Evolutionary conservation across 64 coral and sea anemone species (phyloP), one percentile per base, ranked within the genome.

Genomic region (Platygyra sinensis): DNA sequence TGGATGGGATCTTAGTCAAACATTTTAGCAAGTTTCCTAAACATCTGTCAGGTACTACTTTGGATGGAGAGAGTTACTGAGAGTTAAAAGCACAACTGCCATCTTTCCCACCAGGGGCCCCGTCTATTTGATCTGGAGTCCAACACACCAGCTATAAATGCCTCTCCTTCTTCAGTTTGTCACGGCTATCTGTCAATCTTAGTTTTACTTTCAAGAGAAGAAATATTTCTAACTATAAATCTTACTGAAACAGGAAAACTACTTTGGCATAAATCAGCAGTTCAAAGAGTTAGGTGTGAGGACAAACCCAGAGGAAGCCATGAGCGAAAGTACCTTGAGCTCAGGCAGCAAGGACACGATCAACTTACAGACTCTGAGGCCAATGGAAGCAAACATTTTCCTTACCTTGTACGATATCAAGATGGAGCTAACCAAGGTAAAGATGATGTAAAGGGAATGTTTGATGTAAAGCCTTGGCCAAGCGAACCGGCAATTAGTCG

Each of bases 381-480:
- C 97, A 25, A 73, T 99, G 71, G 97, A 99, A 74, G 97, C 97
- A 22, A 95, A 99, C 72, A 87, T 99, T 38, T 90, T 86, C 57
- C 73, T 99, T 8, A 93, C 78, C 24, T 67, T 99, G 50, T 91
- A 81, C 51, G 90, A 93, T 80, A 88, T 95, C 72, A 96, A 93
- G 60, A 86, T 89, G 22, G 94, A 99, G 33, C 64, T 99, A 11
- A 93, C 94, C 9, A 95, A 96, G 97, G 97, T 99, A 83, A 89
- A 51, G 20, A 72, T 15, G 55, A 46, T 24, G 51, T 42, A 38
- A 30, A 28, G 39, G 10, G 25, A 76, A 76, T 11, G 29, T 1
- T 10, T 14, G 28, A 30, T 8, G 27, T 36, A 32, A 22, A 3
- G 38, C 5, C n/a, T n/a, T n/a, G n/a, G n/a, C n/a, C n/a, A n/a